Base-by-base conservation (phyloP, 1,140 invertebrate genomes). In the Lethocerus indicus region DNA sequence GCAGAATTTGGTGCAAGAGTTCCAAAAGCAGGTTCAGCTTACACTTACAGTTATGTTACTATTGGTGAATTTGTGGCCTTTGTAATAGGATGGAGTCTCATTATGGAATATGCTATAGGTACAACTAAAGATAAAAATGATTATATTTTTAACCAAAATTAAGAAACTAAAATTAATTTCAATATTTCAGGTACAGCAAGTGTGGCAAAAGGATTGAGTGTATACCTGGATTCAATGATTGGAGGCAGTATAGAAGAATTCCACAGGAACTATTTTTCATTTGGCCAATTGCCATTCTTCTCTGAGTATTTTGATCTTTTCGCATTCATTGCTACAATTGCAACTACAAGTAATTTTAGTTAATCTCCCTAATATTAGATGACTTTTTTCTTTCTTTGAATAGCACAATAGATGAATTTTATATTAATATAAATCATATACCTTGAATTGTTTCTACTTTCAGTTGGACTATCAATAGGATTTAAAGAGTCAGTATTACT, bases 51-150 rank as follows among this genome's bases (percentile, higher is more conserved):
- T 60, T 92, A 91, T 63, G 83, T 89, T 1, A 85, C 80, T 25
- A 78, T 90, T 25, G 87, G 87, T 6, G 87, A 91, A 65, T 77
- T 78, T 63, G 78, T 71, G 37, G 87, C 73, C 54, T 91, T 72
- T 67, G 75, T 73, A 51, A 84, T 76, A 62, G 87, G 88, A 24
- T 92, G 88, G 88, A 91, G 89, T 71, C 68, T 92, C 6, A 82
- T 92, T 51, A 62, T 92, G 56, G 89, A 92, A 67, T 90, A 91
- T 67, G 77, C 87, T 2, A 88, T 93, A 51, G 87, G 85, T 88
- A 65, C 5, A 24, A 24, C n/a, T 21, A 16, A 40, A 6, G 7
- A 40, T 16, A 40, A n/a, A n/a, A n/a, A n/a, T n/a, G n/a, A 9
- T 32, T 32, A 32, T 32, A 32, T 32, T 32, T 32, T 9, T 9